These are phyloP conservation scores for Myrmecophaga tridactyla DNA, from an alignment of 2,113 vertebrate species.

Conservation along the genomic window DNA sequence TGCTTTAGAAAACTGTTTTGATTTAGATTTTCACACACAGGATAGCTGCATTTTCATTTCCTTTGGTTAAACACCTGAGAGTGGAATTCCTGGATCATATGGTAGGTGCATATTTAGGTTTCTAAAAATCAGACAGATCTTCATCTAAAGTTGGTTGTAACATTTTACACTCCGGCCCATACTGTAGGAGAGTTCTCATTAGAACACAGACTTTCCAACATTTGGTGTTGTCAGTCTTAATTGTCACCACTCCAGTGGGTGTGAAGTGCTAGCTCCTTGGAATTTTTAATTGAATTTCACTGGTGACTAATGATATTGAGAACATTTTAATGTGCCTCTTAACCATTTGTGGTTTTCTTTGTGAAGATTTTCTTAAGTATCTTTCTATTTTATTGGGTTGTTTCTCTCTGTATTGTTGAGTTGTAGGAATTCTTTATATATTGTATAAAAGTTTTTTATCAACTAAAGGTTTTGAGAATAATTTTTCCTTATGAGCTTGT, in stretches of 20 bases:
- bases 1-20: not conserved
- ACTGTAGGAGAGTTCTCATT: rapidly evolving
- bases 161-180: not conserved
- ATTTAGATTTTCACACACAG: not conserved
- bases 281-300: not conserved
- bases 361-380: not conserved
- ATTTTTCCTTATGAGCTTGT: not conserved
- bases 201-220: not conserved
- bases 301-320: not conserved
- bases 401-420: not conserved
- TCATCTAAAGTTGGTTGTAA: not conserved
- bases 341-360: not conserved
- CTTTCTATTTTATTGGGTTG: not conserved
- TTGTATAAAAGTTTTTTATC: not conserved
- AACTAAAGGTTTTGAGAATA: not conserved
- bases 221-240: not conserved
- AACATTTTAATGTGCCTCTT: not conserved
- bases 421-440: not conserved
- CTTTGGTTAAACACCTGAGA: too few relatives aligned
- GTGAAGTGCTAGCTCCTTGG: too few relatives aligned
- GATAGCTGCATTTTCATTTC: not conserved
- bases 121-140: not conserved
- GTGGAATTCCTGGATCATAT: too few relatives aligned
- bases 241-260: not conserved
- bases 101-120: not conserved